Percentiles rank a stretch among this genome's conserved stretches.
phyloP scores from a whole-genome alignment of 2,113 vertebrate species.

The Poecile atricapillus region DNA sequence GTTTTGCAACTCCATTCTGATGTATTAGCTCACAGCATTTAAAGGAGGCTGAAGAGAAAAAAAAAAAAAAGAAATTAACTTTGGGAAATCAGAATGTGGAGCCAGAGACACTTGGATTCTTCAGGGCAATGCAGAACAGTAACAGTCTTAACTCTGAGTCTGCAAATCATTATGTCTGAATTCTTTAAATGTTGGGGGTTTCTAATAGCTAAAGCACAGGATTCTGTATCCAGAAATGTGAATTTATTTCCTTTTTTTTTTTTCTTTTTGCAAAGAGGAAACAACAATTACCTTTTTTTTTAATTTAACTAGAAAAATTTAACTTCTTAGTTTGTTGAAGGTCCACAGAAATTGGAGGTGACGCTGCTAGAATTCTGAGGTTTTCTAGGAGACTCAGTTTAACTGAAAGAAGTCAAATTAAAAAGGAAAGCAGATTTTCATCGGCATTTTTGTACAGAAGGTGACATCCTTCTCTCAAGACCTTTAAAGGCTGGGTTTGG shows the following conservation, averaged over 20 bases:
- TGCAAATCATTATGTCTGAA: not conserved
- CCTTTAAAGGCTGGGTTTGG: not conserved
- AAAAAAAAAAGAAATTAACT: not conserved
- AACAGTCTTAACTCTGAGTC: not conserved
- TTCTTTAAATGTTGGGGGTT: not conserved
- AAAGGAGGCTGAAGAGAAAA: not conserved
- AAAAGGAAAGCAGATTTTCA: not conserved
- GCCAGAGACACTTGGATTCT: not conserved
- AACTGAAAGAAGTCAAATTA: not conserved
- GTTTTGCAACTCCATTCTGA: not conserved
- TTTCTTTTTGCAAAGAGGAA: not conserved
- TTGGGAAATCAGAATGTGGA: not conserved
- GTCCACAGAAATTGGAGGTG: not conserved
- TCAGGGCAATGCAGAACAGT: not conserved
- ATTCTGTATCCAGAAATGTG: not conserved
- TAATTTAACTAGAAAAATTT: not conserved
- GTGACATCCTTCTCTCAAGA: not conserved
- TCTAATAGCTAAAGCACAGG: not conserved
- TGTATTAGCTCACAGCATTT: not conserved
- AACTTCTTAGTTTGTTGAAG: not conserved
- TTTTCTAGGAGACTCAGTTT: not conserved
- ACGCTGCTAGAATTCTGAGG: not conserved
- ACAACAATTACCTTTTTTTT: not conserved
- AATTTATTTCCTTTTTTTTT: not conserved
- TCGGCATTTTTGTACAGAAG: not conserved